Evolutionary conservation across 2,113 vertebrate genomes (phyloP), one percentile per base, ranked within the genome.

Genomic region (Stomatorhinus ivindoensis): DNA sequence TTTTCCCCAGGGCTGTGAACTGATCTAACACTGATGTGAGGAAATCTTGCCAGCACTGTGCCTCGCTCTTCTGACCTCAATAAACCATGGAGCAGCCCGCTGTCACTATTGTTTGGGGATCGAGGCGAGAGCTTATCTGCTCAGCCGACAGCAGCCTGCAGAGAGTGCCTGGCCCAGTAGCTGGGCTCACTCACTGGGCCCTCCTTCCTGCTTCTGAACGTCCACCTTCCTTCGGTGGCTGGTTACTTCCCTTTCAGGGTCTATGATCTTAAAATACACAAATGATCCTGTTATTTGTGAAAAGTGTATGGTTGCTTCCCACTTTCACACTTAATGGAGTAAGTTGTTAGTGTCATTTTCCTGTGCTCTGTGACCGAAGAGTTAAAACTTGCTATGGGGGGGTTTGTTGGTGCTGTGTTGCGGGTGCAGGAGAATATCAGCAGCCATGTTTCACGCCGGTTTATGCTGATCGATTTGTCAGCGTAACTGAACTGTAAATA

Each of bases 1-100:
- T 88, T 65, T n/a, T 90, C 86, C 53, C 88, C 4, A 48, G 65
- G 65, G 73, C n/a, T 17, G 15, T 84, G 58, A 47, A 80, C 73
- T 84, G 90, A 46, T 84, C 17, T 80, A 90, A 91, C 93, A 93
- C 91, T 90, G 88, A 89, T 89, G 91, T 27, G 92, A 95, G 94
- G 93, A 92, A 92, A 92, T 47, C 58, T 90, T 91, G 86, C 90
- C 92, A 93, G 91, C 91, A 88, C 90, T 92, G 90, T 86, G 90
- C 58, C 11, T 88, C 65, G 86, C 89, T 91, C 90, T 92, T 82
- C 91, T 94, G 94, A 93, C 94, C 94, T 94, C 93, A 93, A 93
- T 93, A 93, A 94, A 90, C 90, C 92, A 92, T 91, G 58, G 89
- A 91, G 90, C 92, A 46, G 83, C 15, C 53, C 51, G 86, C 89